Percentiles rank a stretch among this genome's conserved stretches.
Evolutionary conservation across 2,113 vertebrate species (phyloP).

Genomic region (Crotalus horridus): DNA sequence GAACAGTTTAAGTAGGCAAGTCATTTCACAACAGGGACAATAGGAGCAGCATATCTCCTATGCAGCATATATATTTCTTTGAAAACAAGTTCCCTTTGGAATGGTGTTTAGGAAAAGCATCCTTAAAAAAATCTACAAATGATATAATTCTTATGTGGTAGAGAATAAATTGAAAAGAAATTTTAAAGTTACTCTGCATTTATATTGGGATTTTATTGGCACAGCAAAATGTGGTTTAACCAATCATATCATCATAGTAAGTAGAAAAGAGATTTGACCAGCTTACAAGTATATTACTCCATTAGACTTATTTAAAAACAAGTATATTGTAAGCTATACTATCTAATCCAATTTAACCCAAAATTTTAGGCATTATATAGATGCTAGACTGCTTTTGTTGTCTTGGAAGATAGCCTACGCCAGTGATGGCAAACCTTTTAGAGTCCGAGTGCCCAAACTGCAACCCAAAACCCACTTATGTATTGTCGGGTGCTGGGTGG

Average conservation of each 20-base stretch:
- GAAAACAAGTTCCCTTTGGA: background rate
- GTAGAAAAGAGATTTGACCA: background rate
- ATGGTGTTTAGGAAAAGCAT: background rate
- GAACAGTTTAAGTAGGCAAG: background rate
- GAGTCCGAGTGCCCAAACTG: no score
- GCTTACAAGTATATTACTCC: background rate
- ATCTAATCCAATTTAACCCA: background rate
- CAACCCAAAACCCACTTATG: no score
- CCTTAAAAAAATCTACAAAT: background rate
- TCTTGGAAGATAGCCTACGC: background rate
- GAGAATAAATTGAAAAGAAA: background rate
- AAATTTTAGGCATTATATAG: background rate
- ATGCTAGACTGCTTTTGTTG: background rate
- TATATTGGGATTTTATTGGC: background rate
- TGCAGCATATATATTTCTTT: background rate
- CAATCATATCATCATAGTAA: background rate
- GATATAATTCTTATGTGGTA: background rate
- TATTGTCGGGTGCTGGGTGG: no score
- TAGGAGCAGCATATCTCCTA: background rate
- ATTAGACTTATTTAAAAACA: background rate
- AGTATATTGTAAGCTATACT: background rate
- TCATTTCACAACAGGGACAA: background rate
- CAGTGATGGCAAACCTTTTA: no score
- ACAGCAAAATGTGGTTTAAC: background rate
- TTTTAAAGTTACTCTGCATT: background rate